Evolutionary conservation across 2,113 vertebrate genomes (phyloP).

Genomic region (Galeopterus variegatus): DNA sequence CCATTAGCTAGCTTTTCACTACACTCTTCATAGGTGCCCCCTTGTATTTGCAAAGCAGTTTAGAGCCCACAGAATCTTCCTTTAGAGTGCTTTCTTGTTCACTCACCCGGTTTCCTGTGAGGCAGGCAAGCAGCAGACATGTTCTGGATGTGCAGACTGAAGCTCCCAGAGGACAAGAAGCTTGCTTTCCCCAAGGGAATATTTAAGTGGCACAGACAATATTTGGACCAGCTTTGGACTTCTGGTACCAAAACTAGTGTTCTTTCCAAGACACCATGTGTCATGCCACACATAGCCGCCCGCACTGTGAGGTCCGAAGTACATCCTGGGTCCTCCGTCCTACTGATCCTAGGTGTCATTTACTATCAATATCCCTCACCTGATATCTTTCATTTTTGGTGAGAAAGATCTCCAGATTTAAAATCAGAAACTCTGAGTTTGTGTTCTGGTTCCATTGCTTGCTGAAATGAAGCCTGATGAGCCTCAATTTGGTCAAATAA

Average conservation of each 20-base stretch:
- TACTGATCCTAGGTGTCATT: not conserved
- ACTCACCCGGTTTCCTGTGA: not conserved
- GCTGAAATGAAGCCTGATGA: not conserved
- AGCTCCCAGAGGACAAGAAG: not conserved
- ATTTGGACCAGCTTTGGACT: not conserved
- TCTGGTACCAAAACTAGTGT: not conserved
- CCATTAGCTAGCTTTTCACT: not conserved
- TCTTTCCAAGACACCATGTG: fast-evolving
- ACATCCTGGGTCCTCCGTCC: not conserved
- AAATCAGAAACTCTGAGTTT: conserved; percentile 37
- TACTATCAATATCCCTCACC: not conserved
- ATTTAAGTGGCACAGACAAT: not conserved
- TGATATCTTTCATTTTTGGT: not conserved
- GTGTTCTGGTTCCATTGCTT: not conserved
- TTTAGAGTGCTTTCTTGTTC: not conserved
- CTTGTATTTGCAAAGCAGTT: not conserved
- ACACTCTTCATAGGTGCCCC: not conserved
- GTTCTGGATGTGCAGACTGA: not conserved
- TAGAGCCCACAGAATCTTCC: not conserved
- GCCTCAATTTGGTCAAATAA: not conserved
- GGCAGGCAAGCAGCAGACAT: not conserved
- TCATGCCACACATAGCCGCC: not conserved
- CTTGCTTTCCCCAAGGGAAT: not conserved
- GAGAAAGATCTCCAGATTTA: not conserved
- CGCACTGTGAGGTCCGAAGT: not conserved